phyloP scores from a whole-genome alignment of 2,888 invertebrate species.

The Hemaris fuciformis region DNA sequence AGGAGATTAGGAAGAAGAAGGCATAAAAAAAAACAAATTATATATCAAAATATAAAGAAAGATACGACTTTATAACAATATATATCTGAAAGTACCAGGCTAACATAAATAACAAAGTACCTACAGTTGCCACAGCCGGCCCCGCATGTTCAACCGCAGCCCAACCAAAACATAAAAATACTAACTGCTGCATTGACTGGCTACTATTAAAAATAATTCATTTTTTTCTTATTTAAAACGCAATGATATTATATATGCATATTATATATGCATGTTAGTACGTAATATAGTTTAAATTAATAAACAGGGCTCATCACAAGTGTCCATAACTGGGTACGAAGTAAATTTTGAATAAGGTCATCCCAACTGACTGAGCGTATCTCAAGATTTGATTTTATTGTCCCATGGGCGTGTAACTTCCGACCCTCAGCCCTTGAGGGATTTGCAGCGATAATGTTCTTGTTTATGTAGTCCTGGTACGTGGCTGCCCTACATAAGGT shows the following conservation, averaged over 20 bases:
- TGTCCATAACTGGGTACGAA: too few relatives aligned
- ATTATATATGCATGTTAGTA: too few relatives aligned
- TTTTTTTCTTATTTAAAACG: background rate
- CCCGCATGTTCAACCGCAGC: constrained; percentile 16
- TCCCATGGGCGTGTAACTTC: background rate
- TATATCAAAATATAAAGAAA: too few relatives aligned
- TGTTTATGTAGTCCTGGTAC: background rate
- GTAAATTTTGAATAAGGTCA: too few relatives aligned
- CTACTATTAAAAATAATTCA: background rate
- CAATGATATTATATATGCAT: too few relatives aligned
- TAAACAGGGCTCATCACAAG: too few relatives aligned
- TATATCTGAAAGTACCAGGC: constrained; percentile 5
- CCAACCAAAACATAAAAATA: background rate
- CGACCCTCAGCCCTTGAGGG: background rate
- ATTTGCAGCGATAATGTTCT: background rate
- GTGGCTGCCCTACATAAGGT: background rate
- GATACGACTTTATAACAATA: too few relatives aligned
- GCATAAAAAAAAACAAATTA: too few relatives aligned
- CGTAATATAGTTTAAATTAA: too few relatives aligned
- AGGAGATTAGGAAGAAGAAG: too few relatives aligned
- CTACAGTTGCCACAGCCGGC: constrained; percentile 9
- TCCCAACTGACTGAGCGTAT: background rate
- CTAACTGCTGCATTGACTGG: background rate
- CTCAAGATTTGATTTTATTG: background rate
- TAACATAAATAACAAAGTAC: constrained; percentile 8